Evolutionary conservation across 2,113 vertebrate genomes (phyloP).

Genomic region (Aphelocoma coerulescens): DNA sequence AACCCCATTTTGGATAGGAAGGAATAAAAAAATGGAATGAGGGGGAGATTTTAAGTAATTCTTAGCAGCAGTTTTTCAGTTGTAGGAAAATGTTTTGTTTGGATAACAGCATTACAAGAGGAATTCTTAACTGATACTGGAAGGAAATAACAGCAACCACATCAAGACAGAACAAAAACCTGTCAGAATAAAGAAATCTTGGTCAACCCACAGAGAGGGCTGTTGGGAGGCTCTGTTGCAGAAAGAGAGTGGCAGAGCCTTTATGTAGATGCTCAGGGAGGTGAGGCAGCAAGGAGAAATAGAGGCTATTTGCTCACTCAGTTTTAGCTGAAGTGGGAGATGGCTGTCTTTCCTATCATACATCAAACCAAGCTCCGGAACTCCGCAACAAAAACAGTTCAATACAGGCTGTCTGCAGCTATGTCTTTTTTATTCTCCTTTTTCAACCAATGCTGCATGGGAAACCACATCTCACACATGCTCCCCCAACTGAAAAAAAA

Average conservation of each 20-base stretch:
- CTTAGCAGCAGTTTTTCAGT: background rate
- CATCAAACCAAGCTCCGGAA: background rate
- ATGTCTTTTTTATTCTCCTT: constrained; percentile 18
- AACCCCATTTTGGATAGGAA: background rate
- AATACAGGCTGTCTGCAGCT: constrained; percentile 27
- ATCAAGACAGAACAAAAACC: background rate
- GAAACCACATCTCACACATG: background rate
- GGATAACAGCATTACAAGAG: background rate
- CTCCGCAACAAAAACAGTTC: background rate
- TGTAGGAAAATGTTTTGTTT: background rate
- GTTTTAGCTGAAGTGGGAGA: background rate
- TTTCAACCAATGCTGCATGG: background rate
- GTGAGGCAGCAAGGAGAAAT: background rate
- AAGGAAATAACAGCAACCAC: background rate
- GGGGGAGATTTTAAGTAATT: background rate
- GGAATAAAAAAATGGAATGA: background rate
- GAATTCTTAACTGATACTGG: background rate
- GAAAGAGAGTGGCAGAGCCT: background rate
- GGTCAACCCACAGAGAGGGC: background rate
- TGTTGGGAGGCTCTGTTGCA: background rate
- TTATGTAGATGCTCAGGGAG: background rate
- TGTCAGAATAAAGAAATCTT: constrained; percentile 7
- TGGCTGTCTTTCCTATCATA: background rate
- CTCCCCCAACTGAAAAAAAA: background rate
- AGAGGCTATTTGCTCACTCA: background rate